A percentile compares a stretch with the other conserved stretches of the same genome.
These are phyloP conservation scores for Drosophila baimaii DNA, from an alignment of 1,140 invertebrate genomes.

Conservation along the genomic window DNA sequence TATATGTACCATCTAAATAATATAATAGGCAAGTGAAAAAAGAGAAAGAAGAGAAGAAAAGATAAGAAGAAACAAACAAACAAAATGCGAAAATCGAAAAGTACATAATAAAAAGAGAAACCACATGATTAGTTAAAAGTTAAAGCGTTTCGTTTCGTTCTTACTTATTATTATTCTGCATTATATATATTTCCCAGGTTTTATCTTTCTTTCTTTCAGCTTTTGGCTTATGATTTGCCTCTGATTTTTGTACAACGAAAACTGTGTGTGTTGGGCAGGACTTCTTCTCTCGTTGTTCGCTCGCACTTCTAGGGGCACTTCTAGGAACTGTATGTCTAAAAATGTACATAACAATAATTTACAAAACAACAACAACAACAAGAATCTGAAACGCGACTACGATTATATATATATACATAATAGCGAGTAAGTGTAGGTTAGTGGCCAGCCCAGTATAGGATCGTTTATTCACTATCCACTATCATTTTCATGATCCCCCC, in stretches of 20 bases:
- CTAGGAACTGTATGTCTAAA: constrained; percentile 75
- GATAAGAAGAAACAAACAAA: constrained; percentile 10
- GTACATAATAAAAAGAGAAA: constrained; percentile 68
- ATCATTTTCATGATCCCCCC: constrained; percentile 3
- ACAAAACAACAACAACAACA: constrained; percentile 40
- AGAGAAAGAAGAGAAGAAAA: constrained; percentile 37
- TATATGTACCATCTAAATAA: constrained; percentile 77
- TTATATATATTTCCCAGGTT: not conserved
- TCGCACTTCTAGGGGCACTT: constrained; percentile 38
- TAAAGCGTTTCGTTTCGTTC: constrained; percentile 56
- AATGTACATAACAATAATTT: constrained; percentile 82
- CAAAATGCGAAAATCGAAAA: constrained; percentile 58
- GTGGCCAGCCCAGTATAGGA: constrained; percentile 20
- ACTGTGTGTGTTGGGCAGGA: constrained; percentile 29
- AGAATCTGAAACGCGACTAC: constrained; percentile 63
- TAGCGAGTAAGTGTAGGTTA: constrained; percentile 66
- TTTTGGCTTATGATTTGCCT: constrained; percentile 25
- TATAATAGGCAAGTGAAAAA: constrained; percentile 66
- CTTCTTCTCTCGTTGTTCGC: constrained; percentile 13
- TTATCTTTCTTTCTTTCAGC: constrained; percentile 28
- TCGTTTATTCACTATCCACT: constrained; percentile 11
- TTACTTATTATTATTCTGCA: constrained; percentile 14
- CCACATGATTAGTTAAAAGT: constrained; percentile 70
- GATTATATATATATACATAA: constrained; percentile 44
- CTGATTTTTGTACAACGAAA: constrained; percentile 61